Evolutionary conservation across 1,140 invertebrate species (phyloP).

Genomic region (Drosophila ironensis): DNA sequence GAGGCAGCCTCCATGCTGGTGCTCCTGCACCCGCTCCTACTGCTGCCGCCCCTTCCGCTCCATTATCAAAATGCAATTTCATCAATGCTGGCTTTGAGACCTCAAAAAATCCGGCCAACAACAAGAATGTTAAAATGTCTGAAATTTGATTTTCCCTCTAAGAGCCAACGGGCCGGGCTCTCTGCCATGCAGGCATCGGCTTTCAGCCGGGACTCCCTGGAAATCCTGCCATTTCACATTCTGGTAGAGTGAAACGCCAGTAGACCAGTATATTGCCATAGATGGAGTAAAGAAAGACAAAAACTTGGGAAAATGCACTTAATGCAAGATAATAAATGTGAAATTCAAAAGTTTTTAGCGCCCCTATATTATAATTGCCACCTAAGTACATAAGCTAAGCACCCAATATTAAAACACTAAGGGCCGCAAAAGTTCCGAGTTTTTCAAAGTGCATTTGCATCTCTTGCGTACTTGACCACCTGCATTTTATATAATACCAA

Average conservation of each 20-base stretch:
- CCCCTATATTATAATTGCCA: too few relatives aligned
- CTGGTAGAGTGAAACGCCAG: not conserved
- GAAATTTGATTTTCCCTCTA: constrained; percentile 67
- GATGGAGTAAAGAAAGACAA: constrained; percentile 29
- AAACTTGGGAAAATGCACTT: constrained; percentile 9
- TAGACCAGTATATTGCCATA: constrained; percentile 10
- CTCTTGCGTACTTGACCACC: too few relatives aligned
- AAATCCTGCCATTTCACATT: not conserved
- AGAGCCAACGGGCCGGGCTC: constrained; percentile 45
- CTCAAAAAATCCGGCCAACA: constrained; percentile 50
- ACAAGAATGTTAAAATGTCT: constrained; percentile 50
- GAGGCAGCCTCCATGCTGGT: not conserved
- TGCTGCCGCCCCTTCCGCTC: constrained; percentile 16
- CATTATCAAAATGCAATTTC: constrained; percentile 68
- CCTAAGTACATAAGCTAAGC: too few relatives aligned
- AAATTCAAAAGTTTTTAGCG: too few relatives aligned
- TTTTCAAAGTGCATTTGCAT: constrained; percentile 54
- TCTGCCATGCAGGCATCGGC: constrained; percentile 34
- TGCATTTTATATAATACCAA: constrained; percentile 38
- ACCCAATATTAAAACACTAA: too few relatives aligned
- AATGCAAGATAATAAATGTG: too few relatives aligned
- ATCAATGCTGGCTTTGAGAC: constrained; percentile 60
- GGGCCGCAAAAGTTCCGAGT: too few relatives aligned
- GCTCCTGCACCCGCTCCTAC: not conserved
- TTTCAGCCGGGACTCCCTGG: constrained; percentile 14